Evolutionary conservation across 2,888 invertebrate species (phyloP).

Genomic region (Trichogramma evanescens): DNA sequence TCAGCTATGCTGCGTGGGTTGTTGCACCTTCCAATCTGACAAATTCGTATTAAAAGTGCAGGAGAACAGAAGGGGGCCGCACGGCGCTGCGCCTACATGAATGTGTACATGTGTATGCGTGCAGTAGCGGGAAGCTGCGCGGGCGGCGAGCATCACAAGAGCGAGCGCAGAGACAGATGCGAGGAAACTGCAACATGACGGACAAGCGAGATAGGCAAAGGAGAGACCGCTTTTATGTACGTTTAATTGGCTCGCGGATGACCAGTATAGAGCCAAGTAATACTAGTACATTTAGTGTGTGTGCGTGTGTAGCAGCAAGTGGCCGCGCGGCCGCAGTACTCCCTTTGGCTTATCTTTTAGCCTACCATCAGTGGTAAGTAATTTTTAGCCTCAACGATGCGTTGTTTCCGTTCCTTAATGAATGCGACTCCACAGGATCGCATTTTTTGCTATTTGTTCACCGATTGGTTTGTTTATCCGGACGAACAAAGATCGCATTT

Average conservation of each 20-base stretch:
- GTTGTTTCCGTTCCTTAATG: too few relatives aligned
- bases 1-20: too few relatives aligned
- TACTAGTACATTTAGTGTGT: slow-evolving; percentile 29
- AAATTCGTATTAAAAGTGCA: slow-evolving; percentile 18
- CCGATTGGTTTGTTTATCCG: too few relatives aligned
- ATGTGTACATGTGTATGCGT: not conserved
- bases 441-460: too few relatives aligned
- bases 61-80: slow-evolving; percentile 19
- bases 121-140: not conserved
- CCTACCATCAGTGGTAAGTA: too few relatives aligned
- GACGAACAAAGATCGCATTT: too few relatives aligned
- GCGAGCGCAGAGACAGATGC: not conserved
- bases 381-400: too few relatives aligned
- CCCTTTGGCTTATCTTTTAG: too few relatives aligned
- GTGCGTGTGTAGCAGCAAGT: slow-evolving; percentile 9
- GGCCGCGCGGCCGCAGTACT: too few relatives aligned
- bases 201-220: slow-evolving; percentile 1
- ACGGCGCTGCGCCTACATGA: slow-evolving; percentile 21
- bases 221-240: slow-evolving; percentile 9
- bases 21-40: not conserved
- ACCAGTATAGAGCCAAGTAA: slow-evolving; percentile 13
- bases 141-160: not conserved
- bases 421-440: too few relatives aligned
- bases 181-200: not conserved
- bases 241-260: slow-evolving; percentile 17